Evolutionary conservation across 2,888 invertebrate species (phyloP), one percentile per base, ranked within the genome.

Genomic region (Pristionchus fissidentatus): DNA sequence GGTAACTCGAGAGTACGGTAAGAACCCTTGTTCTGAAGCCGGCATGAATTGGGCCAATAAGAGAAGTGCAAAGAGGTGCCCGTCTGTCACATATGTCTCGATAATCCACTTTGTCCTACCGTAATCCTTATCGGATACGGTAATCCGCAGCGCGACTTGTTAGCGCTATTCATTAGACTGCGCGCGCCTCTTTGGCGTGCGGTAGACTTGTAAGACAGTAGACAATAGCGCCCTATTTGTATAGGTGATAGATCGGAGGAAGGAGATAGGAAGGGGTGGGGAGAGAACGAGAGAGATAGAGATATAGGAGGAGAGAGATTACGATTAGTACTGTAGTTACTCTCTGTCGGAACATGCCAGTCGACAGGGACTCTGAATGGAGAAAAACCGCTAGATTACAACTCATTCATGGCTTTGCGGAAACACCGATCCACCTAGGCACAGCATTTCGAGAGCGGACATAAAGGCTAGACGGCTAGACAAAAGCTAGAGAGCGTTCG

Each of bases 141-240:
- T n/a, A n/a, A n/a, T n/a, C n/a, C n/a, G n/a, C n/a, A n/a, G n/a
- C n/a, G n/a, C n/a, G n/a, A n/a, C n/a, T n/a, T 60, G 60, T 60
- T 60, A 32, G 60, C 15, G 32, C 29, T 60, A 60, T 60, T 60
- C 60, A 60, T 60, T 60, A 60, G 60, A 60, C 60, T 60, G 29
- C 60, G 29, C 60, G 29, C 32, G 32, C n/a, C n/a, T n/a, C n/a
- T n/a, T n/a, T n/a, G n/a, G n/a, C n/a, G 19, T 60, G 60, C 60
- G 60, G 60, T 29, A 60, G 60, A 60, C 13, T 32, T 60, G 29
- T 60, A 60, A 60, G 32, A 29, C 29, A 29, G 15, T 13, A 22
- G 60, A 60, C 15, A n/a, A n/a, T n/a, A n/a, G n/a, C n/a, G 32
- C 13, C 29, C 4, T 60, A 60, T 60, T 60, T 60, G 60, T 60